Evolutionary conservation across 2,113 vertebrate genomes (phyloP).

Genomic region (Perccottus glenii): DNA sequence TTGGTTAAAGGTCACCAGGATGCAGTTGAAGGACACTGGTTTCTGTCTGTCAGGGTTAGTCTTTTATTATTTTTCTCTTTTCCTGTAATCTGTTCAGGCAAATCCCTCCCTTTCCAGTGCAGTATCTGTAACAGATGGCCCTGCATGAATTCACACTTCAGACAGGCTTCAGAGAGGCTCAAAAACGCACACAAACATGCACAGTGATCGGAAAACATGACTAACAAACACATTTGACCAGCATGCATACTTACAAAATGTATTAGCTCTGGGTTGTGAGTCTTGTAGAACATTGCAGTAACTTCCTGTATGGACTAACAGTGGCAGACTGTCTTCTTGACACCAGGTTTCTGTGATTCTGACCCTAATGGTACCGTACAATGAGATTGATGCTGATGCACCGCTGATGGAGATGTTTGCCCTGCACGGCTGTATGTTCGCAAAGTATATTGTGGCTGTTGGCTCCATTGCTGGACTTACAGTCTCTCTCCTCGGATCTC

Average conservation of each 20-base stretch:
- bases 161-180: not conserved
- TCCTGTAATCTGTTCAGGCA: conserved; percentile 38
- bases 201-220: conserved; percentile 8
- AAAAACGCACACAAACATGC: not conserved
- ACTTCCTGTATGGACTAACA: not conserved
- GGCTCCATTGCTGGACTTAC: conserved; percentile 94
- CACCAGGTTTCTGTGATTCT: conserved; percentile 93
- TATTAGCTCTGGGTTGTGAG: too few relatives aligned
- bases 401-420: conserved; percentile 99
- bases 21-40: not conserved
- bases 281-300: not conserved
- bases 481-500: conserved; percentile 94
- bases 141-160: conserved; percentile 59
- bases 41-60: conserved; percentile 30
- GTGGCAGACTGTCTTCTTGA: too few relatives aligned
- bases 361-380: conserved; percentile 94
- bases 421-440: conserved; percentile 87
- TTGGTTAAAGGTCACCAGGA: conserved; percentile 4
- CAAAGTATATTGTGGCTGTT: conserved; percentile 94
- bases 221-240: conserved; percentile 10
- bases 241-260: too few relatives aligned
- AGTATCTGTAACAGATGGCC: conserved; percentile 60
- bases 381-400: conserved; percentile 91
- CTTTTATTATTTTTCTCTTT: conserved; percentile 28
- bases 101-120: conserved; percentile 32